phyloP scores from a whole-genome alignment of 2,797 vertebrate genomes.

The Vespertilio murinus region DNA sequence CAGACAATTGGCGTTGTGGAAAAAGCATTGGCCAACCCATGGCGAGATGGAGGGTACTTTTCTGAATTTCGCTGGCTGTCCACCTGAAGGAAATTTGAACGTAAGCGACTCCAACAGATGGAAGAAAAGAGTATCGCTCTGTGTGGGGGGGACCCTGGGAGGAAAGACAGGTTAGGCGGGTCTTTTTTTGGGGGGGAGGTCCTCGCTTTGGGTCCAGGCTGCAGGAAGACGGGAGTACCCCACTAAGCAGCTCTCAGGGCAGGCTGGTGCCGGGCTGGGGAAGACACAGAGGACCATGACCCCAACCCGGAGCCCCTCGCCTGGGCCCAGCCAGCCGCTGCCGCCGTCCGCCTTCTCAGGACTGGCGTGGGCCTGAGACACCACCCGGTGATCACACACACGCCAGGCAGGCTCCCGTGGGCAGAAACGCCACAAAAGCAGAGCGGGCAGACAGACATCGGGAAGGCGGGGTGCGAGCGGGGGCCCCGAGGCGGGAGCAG shows the following conservation, averaged over 20 bases:
- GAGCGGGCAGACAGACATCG: conserved; percentile 74
- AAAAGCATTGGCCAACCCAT: not conserved
- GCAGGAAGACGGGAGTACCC: not conserved
- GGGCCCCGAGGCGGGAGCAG: conserved; percentile 29
- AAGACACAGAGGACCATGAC: not conserved
- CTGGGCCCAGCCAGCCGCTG: not conserved
- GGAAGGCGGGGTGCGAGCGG: conserved; percentile 71
- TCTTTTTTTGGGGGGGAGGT: not conserved
- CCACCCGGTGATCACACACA: not conserved
- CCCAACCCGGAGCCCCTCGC: not conserved
- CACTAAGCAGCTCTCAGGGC: not conserved
- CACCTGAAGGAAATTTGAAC: conserved; percentile 9
- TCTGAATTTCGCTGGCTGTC: not conserved
- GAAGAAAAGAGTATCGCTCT: not conserved
- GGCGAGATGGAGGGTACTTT: not conserved
- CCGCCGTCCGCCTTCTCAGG: not conserved
- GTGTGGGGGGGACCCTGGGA: no score
- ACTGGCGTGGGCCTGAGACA: not conserved
- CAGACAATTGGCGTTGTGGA: not conserved
- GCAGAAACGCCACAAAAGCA: conserved; percentile 80
- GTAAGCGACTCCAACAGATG: not conserved
- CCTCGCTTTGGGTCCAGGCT: not conserved
- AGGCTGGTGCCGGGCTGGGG: not conserved
- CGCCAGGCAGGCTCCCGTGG: not conserved
- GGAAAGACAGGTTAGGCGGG: not conserved